Base-by-base conservation (phyloP, 2,113 vertebrate genomes). In the Phyllostomus hastatus region DNA sequence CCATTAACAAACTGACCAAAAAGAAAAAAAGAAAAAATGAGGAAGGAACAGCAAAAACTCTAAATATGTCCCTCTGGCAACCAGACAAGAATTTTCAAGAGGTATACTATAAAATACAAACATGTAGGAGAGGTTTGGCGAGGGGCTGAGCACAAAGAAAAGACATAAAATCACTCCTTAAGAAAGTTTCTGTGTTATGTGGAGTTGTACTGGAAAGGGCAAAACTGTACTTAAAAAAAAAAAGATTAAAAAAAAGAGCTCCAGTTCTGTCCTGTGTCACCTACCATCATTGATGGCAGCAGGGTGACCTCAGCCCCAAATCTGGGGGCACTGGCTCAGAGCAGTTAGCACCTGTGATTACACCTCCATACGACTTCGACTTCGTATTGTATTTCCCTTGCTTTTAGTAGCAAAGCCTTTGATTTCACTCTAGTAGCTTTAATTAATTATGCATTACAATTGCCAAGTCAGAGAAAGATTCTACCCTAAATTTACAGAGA, bases 401-500 rank as follows among this genome's bases (percentile, higher is more conserved):
- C 67, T 97, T 91, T 96, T 79, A 96, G 73, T 78, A 67, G 19
- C 41, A 94, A 93, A 96, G 66, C 54, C 66, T 97, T 97, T 97
- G 78, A 97, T 97, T 92, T 95, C 67, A 83, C 46, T 95, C 33
- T 81, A 70, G 76, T 70, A 41, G 38, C 35, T 54, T 46, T 86
- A 94, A 96, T 97, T 97, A 97, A 97, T 96, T 94, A 97, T 97
- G 90, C 95, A 96, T 97, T 95, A 86, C 67, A 66, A 90, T 97
- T 92, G 66, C 92, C 90, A 97, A 96, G 52, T 92, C 90, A 89
- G 88, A 92, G 90, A 76, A 95, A 96, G 90, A 96, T 96, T 97
- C 97, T 96, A 97, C 57, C 94, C 92, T 93, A 95, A 95, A 96
- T 97, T 96, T 96, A 92, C 82, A 94, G 90, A 97, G 94, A 95